These are phyloP conservation scores for Aphodius sticticus DNA, from an alignment of 2,888 invertebrate genomes.

Conservation along the genomic window DNA sequence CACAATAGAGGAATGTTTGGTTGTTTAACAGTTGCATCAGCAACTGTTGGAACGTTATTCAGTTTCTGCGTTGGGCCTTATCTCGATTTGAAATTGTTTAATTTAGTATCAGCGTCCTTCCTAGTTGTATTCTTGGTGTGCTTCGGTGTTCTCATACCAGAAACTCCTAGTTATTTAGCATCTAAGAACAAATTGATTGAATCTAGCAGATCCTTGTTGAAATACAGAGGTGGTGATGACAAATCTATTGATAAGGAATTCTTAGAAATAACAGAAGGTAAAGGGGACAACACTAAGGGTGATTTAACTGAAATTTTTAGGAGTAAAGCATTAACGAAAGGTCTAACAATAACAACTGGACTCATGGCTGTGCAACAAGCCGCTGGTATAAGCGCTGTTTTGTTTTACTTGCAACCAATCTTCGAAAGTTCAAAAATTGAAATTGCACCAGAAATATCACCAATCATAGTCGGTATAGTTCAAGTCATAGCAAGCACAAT, in stretches of 20 bases:
- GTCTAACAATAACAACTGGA: slow-evolving; percentile 73
- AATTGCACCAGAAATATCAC: slow-evolving; percentile 68
- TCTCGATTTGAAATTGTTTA: slow-evolving; percentile 27
- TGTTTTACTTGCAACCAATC: slow-evolving; percentile 79
- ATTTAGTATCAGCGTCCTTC: slow-evolving; percentile 29
- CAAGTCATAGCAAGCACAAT: slow-evolving; percentile 75
- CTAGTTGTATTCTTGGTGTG: slow-evolving; percentile 31
- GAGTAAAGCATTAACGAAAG: slow-evolving; percentile 76
- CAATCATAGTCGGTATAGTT: slow-evolving; percentile 78
- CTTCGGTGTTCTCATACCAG: slow-evolving; percentile 35
- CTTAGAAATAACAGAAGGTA: slow-evolving; percentile 59
- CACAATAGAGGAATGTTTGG: slow-evolving; percentile 38
- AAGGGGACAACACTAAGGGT: slow-evolving; percentile 61
- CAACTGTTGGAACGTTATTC: slow-evolving; percentile 36
- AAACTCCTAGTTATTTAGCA: slow-evolving; percentile 39
- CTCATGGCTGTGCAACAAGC: slow-evolving; percentile 75
- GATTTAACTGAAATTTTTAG: slow-evolving; percentile 59
- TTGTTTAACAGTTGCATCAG: slow-evolving; percentile 34
- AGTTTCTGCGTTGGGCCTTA: slow-evolving; percentile 38
- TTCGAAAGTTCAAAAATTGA: slow-evolving; percentile 72
- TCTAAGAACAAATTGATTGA: slow-evolving; percentile 60
- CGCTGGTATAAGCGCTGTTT: slow-evolving; percentile 80
- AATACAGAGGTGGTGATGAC: slow-evolving; percentile 70
- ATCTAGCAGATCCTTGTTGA: slow-evolving; percentile 66
- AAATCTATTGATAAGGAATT: slow-evolving; percentile 72